These are phyloP conservation scores for Chromis chromis DNA, from an alignment of 2,797 vertebrate species.

Conservation along the genomic window DNA sequence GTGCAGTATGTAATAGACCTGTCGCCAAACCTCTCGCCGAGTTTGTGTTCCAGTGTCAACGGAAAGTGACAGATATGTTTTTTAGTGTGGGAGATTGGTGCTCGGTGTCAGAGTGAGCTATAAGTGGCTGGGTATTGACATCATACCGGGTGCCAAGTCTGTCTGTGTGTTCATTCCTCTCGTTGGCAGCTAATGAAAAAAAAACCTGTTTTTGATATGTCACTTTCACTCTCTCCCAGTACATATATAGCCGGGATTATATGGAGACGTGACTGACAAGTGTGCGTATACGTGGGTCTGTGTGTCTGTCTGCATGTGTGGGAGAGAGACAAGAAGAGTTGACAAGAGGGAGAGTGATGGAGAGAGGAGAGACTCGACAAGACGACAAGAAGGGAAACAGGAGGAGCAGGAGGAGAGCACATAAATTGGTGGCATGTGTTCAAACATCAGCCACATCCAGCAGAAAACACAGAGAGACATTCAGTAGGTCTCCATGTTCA, in stretches of 20 bases:
- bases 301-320: conserved; percentile 45
- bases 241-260: conserved; percentile 65
- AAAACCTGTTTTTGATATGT: conserved; percentile 65
- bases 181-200: conserved; percentile 75
- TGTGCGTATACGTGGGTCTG: conserved; percentile 14
- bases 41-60: conserved; percentile 61
- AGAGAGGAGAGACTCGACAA: conserved; percentile 20
- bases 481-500: conserved; percentile 77
- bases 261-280: conserved; percentile 48
- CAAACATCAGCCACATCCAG: conserved; percentile 70
- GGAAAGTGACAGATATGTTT: conserved; percentile 68
- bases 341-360: conserved; percentile 3
- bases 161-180: conserved; percentile 68
- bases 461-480: conserved; percentile 70
- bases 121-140: conserved; percentile 70
- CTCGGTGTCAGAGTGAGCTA: conserved; percentile 66
- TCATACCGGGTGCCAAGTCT: conserved; percentile 60
- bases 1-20: conserved; percentile 54
- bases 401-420: conserved; percentile 38
- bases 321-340: conserved; percentile 15
- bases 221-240: conserved; percentile 59
- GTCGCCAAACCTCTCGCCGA: conserved; percentile 36
- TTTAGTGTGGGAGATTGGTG: conserved; percentile 56
- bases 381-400: conserved; percentile 24
- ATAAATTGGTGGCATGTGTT: conserved; percentile 74